Evolutionary conservation across 2,797 vertebrate genomes (phyloP), one percentile per base, ranked within the genome.

Genomic region (Enteromius unitaeniatus): DNA sequence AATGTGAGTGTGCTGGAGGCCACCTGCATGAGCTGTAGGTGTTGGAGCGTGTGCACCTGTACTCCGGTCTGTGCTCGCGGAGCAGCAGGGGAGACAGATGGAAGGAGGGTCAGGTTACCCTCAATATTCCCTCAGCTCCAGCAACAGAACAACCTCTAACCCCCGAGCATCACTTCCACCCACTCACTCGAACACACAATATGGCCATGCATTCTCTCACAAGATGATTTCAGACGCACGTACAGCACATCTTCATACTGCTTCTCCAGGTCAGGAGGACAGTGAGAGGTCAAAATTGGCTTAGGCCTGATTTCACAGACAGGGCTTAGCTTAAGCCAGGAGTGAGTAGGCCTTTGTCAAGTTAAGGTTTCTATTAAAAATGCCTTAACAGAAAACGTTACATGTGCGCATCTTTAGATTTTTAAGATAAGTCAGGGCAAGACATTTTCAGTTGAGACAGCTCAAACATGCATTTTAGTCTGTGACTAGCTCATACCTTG

Each of bases 41-140:
- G 85, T 69, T 68, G 76, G 82, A 76, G 80, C 47, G 45, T 79
- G 64, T 84, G 69, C 84, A 88, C 86, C 86, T 88, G 86, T 88
- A 82, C 60, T 77, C 72, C 65, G 14, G 60, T 64, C 62, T 64
- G 62, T 64, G 28, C 78, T 84, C 86, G 49, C 21, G 62, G 68
- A 94, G 91, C 93, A 95, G 93, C 93, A 94, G 93, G 93, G 91
- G 92, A 93, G 94, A 93, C 95, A 95, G 94, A 95, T 95, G 95
- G 94, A 90, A 93, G 90, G 91, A 91, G 93, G 95, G 91, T 95
- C 94, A 94, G 91, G 93, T 96, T 95, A 94, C 94, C 86, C 92
- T 92, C 86, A 88, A 89, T 92, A 90, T 88, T 91, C 84, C 88
- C 79, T 58, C 79, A 83, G 86, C 81, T 86, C 89, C 86, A 88